Evolutionary conservation across 2,797 vertebrate genomes (phyloP).

Genomic region (Halcyon chelicuti): DNA sequence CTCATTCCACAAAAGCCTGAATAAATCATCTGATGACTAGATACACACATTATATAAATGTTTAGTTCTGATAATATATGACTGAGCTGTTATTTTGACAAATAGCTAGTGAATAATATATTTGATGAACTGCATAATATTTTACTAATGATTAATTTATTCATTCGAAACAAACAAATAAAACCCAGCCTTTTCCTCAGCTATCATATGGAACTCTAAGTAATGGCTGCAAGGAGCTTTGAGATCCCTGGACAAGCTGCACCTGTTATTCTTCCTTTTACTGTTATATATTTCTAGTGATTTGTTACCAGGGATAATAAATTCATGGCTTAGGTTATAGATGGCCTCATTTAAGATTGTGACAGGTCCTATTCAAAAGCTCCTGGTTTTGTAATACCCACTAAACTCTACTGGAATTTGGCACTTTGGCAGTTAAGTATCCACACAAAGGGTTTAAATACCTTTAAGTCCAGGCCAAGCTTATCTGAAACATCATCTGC

Average conservation of each 20-base stretch:
- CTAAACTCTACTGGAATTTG: not conserved
- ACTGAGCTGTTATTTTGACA: conserved; percentile 59
- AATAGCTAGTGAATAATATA: conserved; percentile 67
- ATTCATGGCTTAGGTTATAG: not conserved
- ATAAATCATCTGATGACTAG: conserved; percentile 42
- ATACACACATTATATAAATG: conserved; percentile 51
- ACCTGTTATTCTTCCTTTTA: not conserved
- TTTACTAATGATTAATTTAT: conserved; percentile 73
- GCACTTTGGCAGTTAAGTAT: not conserved
- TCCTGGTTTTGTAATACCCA: not conserved
- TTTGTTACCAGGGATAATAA: conserved; percentile 14
- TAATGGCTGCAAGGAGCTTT: conserved; percentile 12
- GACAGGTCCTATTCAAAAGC: not conserved
- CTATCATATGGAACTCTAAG: not conserved
- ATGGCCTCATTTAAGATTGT: not conserved
- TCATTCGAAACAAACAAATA: conserved; percentile 58
- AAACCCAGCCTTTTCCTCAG: conserved; percentile 7
- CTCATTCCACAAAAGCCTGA: not conserved
- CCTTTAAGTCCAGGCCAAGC: not conserved
- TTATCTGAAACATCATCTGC: not conserved
- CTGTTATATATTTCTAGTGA: not conserved
- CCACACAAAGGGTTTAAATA: not conserved
- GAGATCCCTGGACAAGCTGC: not conserved
- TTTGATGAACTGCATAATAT: conserved; percentile 67
- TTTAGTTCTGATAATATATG: conserved; percentile 50